Evolutionary conservation across 2,797 vertebrate species (phyloP), one percentile per base, ranked within the genome.

Genomic region (Acanthurus leucopareius): DNA sequence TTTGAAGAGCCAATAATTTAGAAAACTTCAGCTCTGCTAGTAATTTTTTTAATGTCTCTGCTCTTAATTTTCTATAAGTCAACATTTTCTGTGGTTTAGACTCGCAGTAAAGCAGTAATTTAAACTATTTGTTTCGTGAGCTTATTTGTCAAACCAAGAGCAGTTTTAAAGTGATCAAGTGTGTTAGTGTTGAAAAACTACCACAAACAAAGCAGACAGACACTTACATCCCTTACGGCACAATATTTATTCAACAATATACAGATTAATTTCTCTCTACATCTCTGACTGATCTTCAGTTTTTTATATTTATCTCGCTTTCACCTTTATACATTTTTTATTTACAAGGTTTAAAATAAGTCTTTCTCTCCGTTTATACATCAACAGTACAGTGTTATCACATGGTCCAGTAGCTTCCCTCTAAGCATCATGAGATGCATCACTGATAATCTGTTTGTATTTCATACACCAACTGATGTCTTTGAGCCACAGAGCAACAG

Each of bases 261-360:
- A 96, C 96, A 96, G 95, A 95, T 91, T 89, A 69, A 88, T 90
- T 90, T 93, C 87, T 90, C 92, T 94, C 93, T 94, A 95, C 95
- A 95, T 96, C 93, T 95, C 94, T 96, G 96, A 96, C 88, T 91
- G 86, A 92, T 94, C 93, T 69, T 88, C 74, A 91, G 67, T 72
- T 76, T 85, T 82, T 86, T 87, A 92, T 92, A 93, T 87, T 84
- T 59, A 83, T 92, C 75, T 93, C 82, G 78, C 78, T 91, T 88
- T 93, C 64, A 86, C 76, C 94, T 98, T 97, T 98, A 94, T 97
- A 97, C 96, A 98, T 95, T 92, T 92, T 96, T 89, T 98, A 98
- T 98, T 97, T 99, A 99, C 96, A 99, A 88, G 94, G 96, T 96
- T 98, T 97, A 99, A 98, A 99, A 98, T 97, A 97, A 95, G 96